Base-by-base conservation (phyloP, 2,888 invertebrate genomes). In the Julus scandinavius region DNA sequence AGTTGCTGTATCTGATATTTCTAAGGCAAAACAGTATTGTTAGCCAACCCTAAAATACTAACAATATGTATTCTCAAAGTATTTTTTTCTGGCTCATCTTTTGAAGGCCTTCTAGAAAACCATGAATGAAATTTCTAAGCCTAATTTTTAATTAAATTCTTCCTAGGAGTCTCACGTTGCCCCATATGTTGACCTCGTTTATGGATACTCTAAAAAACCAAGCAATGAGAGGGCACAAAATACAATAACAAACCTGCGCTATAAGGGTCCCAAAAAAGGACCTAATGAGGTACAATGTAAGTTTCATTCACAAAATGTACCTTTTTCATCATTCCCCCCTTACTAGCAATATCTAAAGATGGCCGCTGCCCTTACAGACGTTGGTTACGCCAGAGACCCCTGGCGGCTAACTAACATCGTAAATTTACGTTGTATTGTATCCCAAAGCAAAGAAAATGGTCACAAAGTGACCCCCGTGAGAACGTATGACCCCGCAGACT, bases 221-320 rank as follows among this genome's bases (percentile, higher is more conserved):
- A 63, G n/a, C n/a, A 63, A 45, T 63, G 17, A 63, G n/a, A 63
- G 58, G 58, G 58, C 58, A 20, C n/a, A 15, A 63, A 54, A 63
- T n/a, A 63, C 58, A 63, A 63, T 63, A 63, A 63, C 58, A 63
- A 63, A 63, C 58, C 54, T 17, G 54, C 13, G 11, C 54, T 54
- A 13, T 54, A 54, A 54, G 54, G 54, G n/a, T 5, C 58, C 58
- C 58, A n/a, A 63, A 63, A 63, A 63, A 63, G n/a, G 58, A 63
- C 58, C 58, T 63, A 63, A 63, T 63, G 58, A 63, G 58, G 58
- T 63, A 63, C 58, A 63, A 63, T 63, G 58, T 63, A n/a, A 45
- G 15, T 63, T 63, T 63, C 58, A 63, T 63, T 63, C 58, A 63
- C n/a, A 63, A 63, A 63, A 63, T n/a, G 58, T 63, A 63, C 58